phyloP scores from a whole-genome alignment of 2,113 vertebrate genomes.

The Clupea harengus region DNA sequence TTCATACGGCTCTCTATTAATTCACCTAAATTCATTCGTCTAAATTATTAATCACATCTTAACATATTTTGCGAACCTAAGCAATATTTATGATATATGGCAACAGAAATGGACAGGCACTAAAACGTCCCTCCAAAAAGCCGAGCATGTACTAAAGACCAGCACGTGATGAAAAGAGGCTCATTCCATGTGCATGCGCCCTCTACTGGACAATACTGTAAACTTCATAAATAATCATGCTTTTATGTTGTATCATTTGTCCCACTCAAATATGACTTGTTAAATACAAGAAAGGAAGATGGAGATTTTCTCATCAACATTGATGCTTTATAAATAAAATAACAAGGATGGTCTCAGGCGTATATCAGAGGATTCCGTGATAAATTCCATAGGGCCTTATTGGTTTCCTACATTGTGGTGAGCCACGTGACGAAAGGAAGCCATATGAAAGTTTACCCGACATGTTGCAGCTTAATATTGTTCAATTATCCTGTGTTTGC shows the following conservation, averaged over 20 bases:
- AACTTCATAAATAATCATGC: neutral
- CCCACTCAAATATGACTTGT: neutral
- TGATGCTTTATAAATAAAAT: neutral
- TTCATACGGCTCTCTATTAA: neutral
- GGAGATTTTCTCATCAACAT: neutral
- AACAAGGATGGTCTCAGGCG: neutral
- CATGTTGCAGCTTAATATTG: constrained; percentile 8
- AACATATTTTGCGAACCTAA: neutral
- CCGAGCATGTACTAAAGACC: neutral
- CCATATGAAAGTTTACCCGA: constrained; percentile 11
- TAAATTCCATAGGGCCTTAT: constrained; percentile 1
- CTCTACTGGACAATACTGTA: neutral
- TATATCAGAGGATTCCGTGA: neutral
- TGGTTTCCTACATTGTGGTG: constrained; percentile 5
- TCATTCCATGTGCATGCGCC: neutral
- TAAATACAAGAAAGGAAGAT: neutral
- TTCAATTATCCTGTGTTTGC: neutral
- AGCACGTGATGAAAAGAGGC: neutral
- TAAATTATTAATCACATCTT: too few relatives aligned
- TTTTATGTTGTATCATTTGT: neutral
- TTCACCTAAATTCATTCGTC: too few relatives aligned
- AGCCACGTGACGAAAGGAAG: constrained; percentile 4
- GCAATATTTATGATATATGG: neutral
- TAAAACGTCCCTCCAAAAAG: neutral
- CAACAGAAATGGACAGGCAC: neutral